A percentile compares a stretch with the other conserved stretches of the same genome.
Conservation (phyloP, 2,113 vertebrate genomes). For the Corythornis vintsioides region DNA sequence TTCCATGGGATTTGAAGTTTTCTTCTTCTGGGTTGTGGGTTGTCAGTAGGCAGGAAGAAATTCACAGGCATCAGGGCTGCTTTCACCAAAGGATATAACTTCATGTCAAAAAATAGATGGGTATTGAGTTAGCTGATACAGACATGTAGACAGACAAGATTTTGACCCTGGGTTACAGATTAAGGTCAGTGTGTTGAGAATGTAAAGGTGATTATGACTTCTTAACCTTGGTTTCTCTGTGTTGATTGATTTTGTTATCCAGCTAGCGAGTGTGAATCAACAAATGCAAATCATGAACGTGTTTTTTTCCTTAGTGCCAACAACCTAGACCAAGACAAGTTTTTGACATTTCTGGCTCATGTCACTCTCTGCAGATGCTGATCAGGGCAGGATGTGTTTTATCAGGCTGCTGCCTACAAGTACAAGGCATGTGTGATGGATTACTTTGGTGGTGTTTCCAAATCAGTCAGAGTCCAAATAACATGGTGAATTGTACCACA, state of each 20-base stretch:
- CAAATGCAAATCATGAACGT: not conserved
- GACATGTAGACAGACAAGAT: not conserved
- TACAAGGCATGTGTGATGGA: not conserved
- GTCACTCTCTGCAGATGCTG: not conserved
- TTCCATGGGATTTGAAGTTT: not conserved
- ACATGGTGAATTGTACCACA: not conserved
- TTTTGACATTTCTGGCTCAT: not conserved
- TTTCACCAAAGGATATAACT: not conserved
- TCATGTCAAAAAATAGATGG: not conserved
- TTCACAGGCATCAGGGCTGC: not conserved
- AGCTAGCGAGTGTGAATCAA: not conserved
- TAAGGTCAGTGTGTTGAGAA: not conserved
- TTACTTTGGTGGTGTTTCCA: not conserved
- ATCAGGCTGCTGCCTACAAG: not conserved
- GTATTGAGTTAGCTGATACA: not conserved
- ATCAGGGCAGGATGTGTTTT: slow-evolving; percentile 7
- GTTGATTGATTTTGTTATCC: not conserved
- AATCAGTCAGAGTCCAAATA: not conserved
- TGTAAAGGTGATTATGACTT: not conserved
- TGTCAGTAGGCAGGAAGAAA: not conserved
- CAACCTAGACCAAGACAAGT: not conserved
- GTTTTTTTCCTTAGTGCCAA: not conserved
- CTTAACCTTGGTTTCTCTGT: not conserved
- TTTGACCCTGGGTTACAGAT: not conserved
- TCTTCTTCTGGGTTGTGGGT: not conserved